Conservation (phyloP, 2,888 invertebrate genomes). For the Perizoma flavofasciatum region DNA sequence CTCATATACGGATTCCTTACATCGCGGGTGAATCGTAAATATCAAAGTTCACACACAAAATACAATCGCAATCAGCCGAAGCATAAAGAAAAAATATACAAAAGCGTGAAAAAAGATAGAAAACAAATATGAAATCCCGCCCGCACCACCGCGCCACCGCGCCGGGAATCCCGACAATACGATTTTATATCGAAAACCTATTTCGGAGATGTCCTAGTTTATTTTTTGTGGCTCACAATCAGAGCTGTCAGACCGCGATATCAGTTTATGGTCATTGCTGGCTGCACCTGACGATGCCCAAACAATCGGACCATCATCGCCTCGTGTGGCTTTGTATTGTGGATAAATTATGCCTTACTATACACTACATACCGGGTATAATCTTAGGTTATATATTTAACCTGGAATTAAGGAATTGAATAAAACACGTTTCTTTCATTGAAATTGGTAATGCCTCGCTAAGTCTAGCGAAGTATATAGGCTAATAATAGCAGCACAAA, state of each 20-base stretch:
- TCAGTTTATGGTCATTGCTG: neutral
- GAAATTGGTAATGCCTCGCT: too few species aligned
- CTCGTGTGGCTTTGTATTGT: too few species aligned
- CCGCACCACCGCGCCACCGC: constrained; percentile 5
- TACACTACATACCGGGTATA: too few species aligned
- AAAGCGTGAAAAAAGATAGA: constrained; percentile 4
- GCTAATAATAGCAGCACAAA: constrained; percentile 10
- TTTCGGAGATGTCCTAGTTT: constrained; percentile 19
- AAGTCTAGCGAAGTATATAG: neutral
- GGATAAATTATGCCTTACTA: too few species aligned
- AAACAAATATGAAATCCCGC: constrained; percentile 12
- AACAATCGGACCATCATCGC: too few species aligned
- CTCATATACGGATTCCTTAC: too few species aligned
- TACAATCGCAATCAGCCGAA: constrained; percentile 1
- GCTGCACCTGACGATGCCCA: neutral
- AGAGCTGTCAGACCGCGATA: constrained; percentile 3
- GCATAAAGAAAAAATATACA: neutral
- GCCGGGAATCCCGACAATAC: constrained; percentile 17
- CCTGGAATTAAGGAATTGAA: too few species aligned
- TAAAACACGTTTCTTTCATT: too few species aligned
- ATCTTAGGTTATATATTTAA: too few species aligned
- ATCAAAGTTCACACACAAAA: constrained; percentile 7
- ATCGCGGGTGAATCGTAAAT: neutral
- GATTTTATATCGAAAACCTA: constrained; percentile 25
- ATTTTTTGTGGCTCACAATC: constrained; percentile 27